phyloP scores from a whole-genome alignment of 2,797 vertebrate genomes.

The Ibycter americanus region DNA sequence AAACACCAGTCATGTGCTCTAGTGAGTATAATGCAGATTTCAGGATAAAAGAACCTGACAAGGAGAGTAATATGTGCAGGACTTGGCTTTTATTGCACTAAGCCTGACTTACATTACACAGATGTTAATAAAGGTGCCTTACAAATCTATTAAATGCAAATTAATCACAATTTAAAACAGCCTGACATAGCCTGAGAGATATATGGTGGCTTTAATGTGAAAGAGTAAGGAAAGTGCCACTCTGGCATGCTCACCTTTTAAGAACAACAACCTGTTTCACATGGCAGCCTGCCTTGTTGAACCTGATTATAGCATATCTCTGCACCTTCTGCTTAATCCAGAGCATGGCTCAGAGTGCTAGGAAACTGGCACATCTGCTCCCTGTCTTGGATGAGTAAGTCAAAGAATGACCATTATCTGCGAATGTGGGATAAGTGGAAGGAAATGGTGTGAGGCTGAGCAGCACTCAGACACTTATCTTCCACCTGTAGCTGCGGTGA shows the following conservation, averaged over 20 bases:
- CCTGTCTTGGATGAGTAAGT: neutral
- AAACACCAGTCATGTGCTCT: neutral
- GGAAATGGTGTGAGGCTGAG: conserved; percentile 8
- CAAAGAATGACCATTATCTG: conserved; percentile 11
- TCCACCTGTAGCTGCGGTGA: conserved; percentile 24
- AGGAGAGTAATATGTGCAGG: neutral
- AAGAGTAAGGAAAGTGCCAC: neutral
- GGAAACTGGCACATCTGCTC: neutral
- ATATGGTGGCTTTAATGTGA: neutral
- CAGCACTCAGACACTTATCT: neutral
- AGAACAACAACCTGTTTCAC: neutral
- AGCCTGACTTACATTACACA: neutral
- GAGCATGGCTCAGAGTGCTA: neutral
- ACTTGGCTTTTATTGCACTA: neutral
- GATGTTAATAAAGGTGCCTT: conserved; percentile 17
- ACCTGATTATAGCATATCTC: neutral
- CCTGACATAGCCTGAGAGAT: neutral
- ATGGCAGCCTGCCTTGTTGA: neutral
- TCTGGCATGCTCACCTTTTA: neutral
- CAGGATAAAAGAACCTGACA: neutral
- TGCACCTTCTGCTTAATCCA: neutral
- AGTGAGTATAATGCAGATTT: neutral
- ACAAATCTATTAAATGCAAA: conserved; percentile 16
- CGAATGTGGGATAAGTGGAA: neutral
- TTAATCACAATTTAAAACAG: conserved; percentile 4